phyloP scores from a whole-genome alignment of 2,797 vertebrate genomes.

The Gymnothorax reevesii region DNA sequence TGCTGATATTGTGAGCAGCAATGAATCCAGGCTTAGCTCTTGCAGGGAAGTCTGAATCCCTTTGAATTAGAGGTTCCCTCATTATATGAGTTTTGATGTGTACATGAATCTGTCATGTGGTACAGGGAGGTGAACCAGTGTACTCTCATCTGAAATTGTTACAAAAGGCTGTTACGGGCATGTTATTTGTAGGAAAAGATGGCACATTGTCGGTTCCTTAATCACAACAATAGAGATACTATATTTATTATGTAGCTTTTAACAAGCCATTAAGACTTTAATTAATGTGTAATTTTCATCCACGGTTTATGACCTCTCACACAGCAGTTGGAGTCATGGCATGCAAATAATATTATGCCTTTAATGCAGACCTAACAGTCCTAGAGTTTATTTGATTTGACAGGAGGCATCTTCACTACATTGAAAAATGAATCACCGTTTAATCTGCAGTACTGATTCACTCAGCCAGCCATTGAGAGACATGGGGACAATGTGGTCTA shows the following conservation, averaged over 20 bases:
- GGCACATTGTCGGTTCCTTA: neutral
- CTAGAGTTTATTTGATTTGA: constrained; percentile 44
- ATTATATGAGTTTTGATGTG: neutral
- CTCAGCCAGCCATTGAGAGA: constrained; percentile 10
- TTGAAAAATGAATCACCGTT: constrained; percentile 39
- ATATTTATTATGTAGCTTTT: neutral
- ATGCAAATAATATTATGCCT: constrained; percentile 25
- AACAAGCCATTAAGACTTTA: neutral
- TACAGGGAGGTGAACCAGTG: neutral
- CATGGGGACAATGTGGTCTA: constrained; percentile 10
- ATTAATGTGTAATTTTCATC: neutral
- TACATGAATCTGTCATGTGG: neutral
- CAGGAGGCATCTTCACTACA: constrained; percentile 19
- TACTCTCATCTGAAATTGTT: neutral
- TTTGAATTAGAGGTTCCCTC: neutral
- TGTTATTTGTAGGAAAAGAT: neutral
- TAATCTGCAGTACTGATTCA: constrained; percentile 31
- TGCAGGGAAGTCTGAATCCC: neutral
- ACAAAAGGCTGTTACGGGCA: neutral
- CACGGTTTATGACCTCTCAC: neutral
- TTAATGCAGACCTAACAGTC: constrained; percentile 40
- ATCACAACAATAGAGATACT: neutral
- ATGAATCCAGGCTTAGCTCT: neutral
- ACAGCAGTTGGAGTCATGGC: neutral
- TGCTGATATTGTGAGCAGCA: neutral